phyloP scores from a whole-genome alignment of 2,888 invertebrate genomes.

The Atethmia centrago region DNA sequence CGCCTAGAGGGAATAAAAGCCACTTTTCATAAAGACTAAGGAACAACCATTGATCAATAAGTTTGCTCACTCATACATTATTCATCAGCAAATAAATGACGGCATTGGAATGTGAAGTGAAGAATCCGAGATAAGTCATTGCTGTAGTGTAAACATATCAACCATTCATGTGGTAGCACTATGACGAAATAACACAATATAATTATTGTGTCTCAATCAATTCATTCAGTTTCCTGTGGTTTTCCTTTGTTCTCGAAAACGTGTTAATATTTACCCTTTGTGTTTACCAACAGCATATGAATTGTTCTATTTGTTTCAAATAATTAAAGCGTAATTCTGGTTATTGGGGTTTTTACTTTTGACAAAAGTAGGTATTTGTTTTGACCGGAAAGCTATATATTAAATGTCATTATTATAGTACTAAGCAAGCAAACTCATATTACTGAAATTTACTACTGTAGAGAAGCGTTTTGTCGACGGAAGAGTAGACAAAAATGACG shows the following conservation, averaged over 20 bases:
- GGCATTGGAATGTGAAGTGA: conserved; percentile 23
- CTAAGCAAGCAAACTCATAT: too few relatives aligned
- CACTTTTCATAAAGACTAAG: neutral
- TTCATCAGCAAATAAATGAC: conserved; percentile 17
- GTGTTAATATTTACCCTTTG: conserved; percentile 14
- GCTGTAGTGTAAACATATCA: conserved; percentile 20
- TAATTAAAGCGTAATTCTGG: neutral
- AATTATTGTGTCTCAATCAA: neutral
- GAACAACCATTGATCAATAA: neutral
- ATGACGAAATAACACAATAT: conserved; percentile 28
- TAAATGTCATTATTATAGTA: too few relatives aligned
- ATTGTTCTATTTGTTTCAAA: neutral
- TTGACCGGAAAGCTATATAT: too few relatives aligned
- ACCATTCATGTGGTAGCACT: conserved; percentile 27
- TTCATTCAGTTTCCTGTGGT: conserved; percentile 36
- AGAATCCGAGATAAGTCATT: conserved; percentile 5
- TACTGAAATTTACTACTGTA: too few relatives aligned
- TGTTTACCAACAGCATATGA: neutral
- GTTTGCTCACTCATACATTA: conserved; percentile 16
- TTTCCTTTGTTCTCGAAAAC: conserved; percentile 45
- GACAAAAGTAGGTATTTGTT: neutral
- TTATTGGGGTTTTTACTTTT: conserved; percentile 1
- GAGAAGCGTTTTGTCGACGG: too few relatives aligned
- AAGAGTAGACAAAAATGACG: too few relatives aligned
- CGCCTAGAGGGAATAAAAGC: neutral